A percentile compares a stretch with the other conserved stretches of the same genome.
Conservation (phyloP, 2,113 vertebrate genomes). For the Trogon melanurus region DNA sequence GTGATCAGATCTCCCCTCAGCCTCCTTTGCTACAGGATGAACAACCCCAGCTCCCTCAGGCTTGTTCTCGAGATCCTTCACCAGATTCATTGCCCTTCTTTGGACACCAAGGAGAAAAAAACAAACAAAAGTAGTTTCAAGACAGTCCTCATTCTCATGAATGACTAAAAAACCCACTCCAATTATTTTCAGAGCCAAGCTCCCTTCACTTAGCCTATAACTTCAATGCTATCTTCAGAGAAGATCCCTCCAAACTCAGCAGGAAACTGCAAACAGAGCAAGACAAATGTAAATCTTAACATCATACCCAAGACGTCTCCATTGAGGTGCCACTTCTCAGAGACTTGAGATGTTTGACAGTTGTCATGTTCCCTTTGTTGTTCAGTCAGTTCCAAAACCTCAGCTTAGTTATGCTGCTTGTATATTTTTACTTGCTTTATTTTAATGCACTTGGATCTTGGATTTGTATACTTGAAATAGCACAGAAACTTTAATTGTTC, state of each 20-base stretch:
- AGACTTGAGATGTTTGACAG: neutral
- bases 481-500: slow-evolving; percentile 34
- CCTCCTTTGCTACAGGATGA: neutral
- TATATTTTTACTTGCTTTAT: slow-evolving; percentile 43
- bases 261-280: neutral
- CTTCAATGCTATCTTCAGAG: neutral
- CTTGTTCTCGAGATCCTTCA: neutral
- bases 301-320: neutral
- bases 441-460: slow-evolving; percentile 50
- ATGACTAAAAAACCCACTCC: neutral
- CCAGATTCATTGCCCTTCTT: neutral
- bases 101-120: neutral
- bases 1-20: neutral
- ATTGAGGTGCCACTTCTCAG: neutral
- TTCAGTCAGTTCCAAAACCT: slow-evolving; percentile 5
- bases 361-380: neutral
- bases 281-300: neutral
- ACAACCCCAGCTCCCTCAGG: neutral
- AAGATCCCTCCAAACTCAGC: neutral
- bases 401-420: slow-evolving; percentile 25
- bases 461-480: neutral
- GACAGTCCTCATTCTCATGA: neutral
- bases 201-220: neutral
- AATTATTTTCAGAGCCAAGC: neutral
- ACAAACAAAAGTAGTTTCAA: neutral